phyloP scores from a whole-genome alignment of 2,797 vertebrate genomes.

The Danio kyathit region DNA sequence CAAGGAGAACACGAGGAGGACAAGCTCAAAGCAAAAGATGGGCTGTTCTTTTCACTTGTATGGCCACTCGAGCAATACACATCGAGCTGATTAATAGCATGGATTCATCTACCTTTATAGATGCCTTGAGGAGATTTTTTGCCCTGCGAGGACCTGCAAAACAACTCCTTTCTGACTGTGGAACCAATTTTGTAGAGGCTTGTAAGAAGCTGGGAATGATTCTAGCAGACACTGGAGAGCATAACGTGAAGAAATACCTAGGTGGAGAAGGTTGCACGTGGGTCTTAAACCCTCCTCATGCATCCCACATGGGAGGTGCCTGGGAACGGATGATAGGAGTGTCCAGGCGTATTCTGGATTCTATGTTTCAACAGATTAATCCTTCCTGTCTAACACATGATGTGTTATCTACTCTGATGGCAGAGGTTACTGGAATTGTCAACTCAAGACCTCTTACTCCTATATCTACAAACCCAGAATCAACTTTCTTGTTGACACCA shows the following conservation, averaged over 20 bases:
- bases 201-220: conserved; percentile 20
- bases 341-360: neutral
- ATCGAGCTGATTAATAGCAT: conserved; percentile 6
- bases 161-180: conserved; percentile 6
- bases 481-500: neutral
- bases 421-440: conserved; percentile 2
- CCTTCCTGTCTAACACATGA: neutral
- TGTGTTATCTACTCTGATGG: conserved; percentile 11
- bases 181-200: conserved; percentile 32
- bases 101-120: conserved; percentile 11
- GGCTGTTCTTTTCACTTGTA: conserved; percentile 18
- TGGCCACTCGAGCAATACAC: neutral
- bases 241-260: neutral
- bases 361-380: neutral
- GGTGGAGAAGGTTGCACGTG: neutral
- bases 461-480: neutral
- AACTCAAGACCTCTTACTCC: conserved; percentile 8
- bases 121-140: conserved; percentile 34
- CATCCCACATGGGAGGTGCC: too few relatives aligned
- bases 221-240: neutral
- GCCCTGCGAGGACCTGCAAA: conserved; percentile 3
- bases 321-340: conserved; percentile 7
- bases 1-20: neutral
- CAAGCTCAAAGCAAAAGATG: conserved; percentile 1
- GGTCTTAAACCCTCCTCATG: too few relatives aligned